Percentiles rank a stretch among this genome's conserved stretches.
Conservation (phyloP, 2,888 invertebrate species). For the Calliopum simillimum region DNA sequence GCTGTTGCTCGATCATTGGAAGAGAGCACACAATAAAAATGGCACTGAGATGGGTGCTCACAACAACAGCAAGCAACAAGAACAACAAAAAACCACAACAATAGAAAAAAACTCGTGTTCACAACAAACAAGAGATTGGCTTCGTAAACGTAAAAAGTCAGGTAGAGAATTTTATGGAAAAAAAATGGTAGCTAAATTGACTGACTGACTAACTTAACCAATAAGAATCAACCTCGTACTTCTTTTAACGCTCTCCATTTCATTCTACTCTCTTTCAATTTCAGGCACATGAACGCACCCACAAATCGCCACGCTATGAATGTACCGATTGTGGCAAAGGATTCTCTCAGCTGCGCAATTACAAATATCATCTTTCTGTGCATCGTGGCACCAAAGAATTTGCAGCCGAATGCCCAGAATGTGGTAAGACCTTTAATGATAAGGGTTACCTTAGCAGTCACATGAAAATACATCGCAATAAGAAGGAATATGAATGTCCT, state of each 20-base stretch:
- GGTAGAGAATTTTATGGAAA: neutral
- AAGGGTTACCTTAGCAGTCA: slow-evolving; percentile 86
- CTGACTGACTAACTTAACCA: neutral
- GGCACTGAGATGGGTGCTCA: slow-evolving; percentile 26
- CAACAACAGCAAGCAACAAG: slow-evolving; percentile 4
- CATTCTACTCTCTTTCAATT: slow-evolving; percentile 37
- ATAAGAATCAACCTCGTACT: neutral
- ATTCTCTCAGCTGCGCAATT: slow-evolving; percentile 86
- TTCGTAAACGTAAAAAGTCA: neutral
- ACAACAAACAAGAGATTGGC: slow-evolving; percentile 8
- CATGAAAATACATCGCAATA: slow-evolving; percentile 86
- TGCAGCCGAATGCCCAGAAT: slow-evolving; percentile 76
- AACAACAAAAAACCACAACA: neutral
- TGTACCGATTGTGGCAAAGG: slow-evolving; percentile 84
- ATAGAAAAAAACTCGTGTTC: neutral
- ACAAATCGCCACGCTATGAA: slow-evolving; percentile 71
- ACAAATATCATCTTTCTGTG: slow-evolving; percentile 84
- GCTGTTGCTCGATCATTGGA: neutral
- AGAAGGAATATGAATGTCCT: slow-evolving; percentile 84
- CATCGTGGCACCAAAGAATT: slow-evolving; percentile 87
- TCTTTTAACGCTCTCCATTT: neutral
- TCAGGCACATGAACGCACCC: slow-evolving; percentile 66
- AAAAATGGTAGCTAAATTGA: slow-evolving; percentile 25
- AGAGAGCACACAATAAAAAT: neutral
- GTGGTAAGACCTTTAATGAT: slow-evolving; percentile 87